These are phyloP conservation scores for Tolypeutes matacus DNA, from an alignment of 2,797 vertebrate genomes.

Conservation along the genomic window DNA sequence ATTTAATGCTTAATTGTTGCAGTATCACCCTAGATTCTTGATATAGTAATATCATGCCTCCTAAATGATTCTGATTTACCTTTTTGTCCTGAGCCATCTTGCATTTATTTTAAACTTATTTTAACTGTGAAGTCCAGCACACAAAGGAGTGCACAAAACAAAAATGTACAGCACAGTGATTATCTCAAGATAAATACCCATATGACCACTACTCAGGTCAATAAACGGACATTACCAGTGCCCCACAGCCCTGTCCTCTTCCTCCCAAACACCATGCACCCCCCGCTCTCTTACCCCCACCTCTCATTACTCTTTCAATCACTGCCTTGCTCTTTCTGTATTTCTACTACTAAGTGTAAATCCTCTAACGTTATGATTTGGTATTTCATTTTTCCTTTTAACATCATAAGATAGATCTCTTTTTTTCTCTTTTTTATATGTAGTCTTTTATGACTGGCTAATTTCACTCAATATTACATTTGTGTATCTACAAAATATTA, in stretches of 20 bases:
- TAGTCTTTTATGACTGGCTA: not conserved
- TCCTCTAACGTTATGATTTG: not conserved
- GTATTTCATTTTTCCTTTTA: not conserved
- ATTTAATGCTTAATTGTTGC: not conserved
- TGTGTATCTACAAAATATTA: not conserved
- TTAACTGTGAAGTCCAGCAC: not conserved
- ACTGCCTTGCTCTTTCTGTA: not conserved
- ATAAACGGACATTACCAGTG: not conserved
- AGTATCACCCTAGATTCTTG: not conserved
- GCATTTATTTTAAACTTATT: not conserved
- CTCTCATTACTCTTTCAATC: not conserved
- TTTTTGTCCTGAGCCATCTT: constrained; percentile 2
- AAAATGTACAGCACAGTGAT: not conserved
- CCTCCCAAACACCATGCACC: not conserved
- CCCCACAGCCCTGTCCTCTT: not conserved
- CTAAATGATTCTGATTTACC: constrained; percentile 5
- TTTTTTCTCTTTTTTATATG: no score
- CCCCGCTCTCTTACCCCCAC: not conserved
- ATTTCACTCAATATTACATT: not conserved
- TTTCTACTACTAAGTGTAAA: not conserved
- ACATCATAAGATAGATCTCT: not conserved
- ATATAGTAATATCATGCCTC: not conserved
- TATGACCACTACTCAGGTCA: not conserved
- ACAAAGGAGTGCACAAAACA: not conserved
- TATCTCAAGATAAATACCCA: not conserved